Conservation (phyloP, 1,140 invertebrate species). For the Drosophila mauritiana region DNA sequence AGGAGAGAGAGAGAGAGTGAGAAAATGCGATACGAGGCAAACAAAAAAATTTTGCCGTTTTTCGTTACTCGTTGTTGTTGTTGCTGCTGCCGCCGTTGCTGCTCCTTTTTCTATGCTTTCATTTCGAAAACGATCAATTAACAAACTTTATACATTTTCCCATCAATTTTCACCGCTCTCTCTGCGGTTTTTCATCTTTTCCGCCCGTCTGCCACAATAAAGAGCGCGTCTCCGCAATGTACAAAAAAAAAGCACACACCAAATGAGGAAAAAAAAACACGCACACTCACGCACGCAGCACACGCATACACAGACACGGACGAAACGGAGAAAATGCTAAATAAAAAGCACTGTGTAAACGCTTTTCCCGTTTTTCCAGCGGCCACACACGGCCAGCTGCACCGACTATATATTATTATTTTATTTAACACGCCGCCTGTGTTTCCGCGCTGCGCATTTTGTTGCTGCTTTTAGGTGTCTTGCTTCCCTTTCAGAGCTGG, state of each 20-base stretch:
- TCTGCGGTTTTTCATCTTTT: constrained; percentile 3
- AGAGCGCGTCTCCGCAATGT: constrained; percentile 10
- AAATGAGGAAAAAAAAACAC: constrained; percentile 6
- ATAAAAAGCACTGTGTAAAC: background rate
- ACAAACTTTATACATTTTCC: constrained; percentile 3
- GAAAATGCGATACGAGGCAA: constrained; percentile 6
- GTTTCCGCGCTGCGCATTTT: constrained; percentile 2
- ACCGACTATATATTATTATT: background rate
- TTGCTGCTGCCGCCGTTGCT: background rate
- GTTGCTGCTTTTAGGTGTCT: background rate
- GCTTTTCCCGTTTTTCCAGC: background rate
- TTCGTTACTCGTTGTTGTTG: constrained; percentile 27
- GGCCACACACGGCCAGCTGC: background rate
- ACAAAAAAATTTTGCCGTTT: constrained; percentile 42
- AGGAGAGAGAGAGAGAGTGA: constrained; percentile 14
- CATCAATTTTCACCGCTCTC: background rate
- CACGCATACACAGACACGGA: constrained; percentile 10
- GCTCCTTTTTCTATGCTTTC: constrained; percentile 10
- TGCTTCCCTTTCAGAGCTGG: background rate
- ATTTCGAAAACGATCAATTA: background rate
- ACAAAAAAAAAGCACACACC: constrained; percentile 13
- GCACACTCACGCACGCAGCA: constrained; percentile 4
- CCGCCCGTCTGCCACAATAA: constrained; percentile 11
- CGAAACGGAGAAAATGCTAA: constrained; percentile 3
- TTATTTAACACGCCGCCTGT: constrained; percentile 1